phyloP scores from a whole-genome alignment of 2,888 invertebrate genomes.

The Chloromyia formosa region DNA sequence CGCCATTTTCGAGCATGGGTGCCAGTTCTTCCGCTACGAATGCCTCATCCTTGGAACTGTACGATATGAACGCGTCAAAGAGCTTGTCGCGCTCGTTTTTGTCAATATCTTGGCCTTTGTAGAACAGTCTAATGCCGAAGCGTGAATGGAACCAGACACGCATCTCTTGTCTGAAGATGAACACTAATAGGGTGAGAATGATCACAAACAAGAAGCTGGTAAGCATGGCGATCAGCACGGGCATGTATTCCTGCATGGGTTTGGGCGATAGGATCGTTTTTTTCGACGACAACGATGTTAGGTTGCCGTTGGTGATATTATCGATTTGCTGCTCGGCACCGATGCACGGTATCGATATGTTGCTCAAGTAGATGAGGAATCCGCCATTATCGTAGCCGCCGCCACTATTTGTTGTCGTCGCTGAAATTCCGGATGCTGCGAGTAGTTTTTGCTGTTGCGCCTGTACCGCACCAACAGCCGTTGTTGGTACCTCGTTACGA shows the following conservation, averaged over 20 bases:
- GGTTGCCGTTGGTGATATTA: constrained; percentile 69
- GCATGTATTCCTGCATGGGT: constrained; percentile 81
- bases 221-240: constrained; percentile 79
- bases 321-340: constrained; percentile 70
- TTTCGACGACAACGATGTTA: constrained; percentile 78
- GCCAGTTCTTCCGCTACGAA: constrained; percentile 90
- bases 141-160: constrained; percentile 88
- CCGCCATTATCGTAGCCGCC: constrained; percentile 5
- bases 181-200: constrained; percentile 77
- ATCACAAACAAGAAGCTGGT: constrained; percentile 80
- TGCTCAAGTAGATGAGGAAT: constrained; percentile 46
- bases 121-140: constrained; percentile 83
- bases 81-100: constrained; percentile 85
- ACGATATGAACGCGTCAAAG: constrained; percentile 95
- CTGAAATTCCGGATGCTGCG: constrained; percentile 53
- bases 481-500: constrained; percentile 45
- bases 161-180: constrained; percentile 83
- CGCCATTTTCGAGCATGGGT: constrained; percentile 84
- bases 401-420: constrained; percentile 39
- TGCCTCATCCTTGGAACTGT: constrained; percentile 90
- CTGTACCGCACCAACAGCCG: constrained; percentile 50
- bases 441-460: constrained; percentile 52
- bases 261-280: constrained; percentile 59
- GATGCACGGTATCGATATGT: constrained; percentile 71
- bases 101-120: constrained; percentile 78